These are phyloP conservation scores for Drosophila suzukii DNA, from an alignment of 1,140 invertebrate species.

Conservation along the genomic window DNA sequence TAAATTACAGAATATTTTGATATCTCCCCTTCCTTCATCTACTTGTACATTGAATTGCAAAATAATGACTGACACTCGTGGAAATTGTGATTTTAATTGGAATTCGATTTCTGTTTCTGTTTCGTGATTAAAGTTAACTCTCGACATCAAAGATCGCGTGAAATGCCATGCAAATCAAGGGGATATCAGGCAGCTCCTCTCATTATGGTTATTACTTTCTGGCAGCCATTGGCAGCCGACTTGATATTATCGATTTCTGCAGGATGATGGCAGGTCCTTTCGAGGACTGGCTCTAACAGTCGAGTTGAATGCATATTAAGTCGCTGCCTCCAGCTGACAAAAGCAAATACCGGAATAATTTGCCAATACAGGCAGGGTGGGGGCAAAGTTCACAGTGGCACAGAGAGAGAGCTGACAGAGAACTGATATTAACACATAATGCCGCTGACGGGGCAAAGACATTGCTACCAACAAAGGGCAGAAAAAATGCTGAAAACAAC, in stretches of 20 bases:
- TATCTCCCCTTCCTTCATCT: neutral
- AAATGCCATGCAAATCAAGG: slow-evolving; percentile 66
- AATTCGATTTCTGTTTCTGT: slow-evolving; percentile 54
- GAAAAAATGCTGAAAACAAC: slow-evolving; percentile 31
- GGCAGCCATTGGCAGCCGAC: slow-evolving; percentile 40
- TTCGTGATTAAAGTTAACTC: slow-evolving; percentile 68
- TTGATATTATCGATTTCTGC: slow-evolving; percentile 74
- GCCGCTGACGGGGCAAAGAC: slow-evolving; percentile 65
- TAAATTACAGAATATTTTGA: neutral
- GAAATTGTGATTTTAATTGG: slow-evolving; percentile 77
- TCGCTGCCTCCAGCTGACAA: slow-evolving; percentile 59
- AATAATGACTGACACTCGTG: slow-evolving; percentile 65
- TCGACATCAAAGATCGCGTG: slow-evolving; percentile 51
- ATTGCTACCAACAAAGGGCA: slow-evolving; percentile 5
- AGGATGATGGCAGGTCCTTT: slow-evolving; percentile 7
- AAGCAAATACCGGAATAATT: slow-evolving; percentile 79
- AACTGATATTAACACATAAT: slow-evolving; percentile 78
- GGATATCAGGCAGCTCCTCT: slow-evolving; percentile 5
- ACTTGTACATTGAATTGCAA: slow-evolving; percentile 15
- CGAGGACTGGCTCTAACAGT: slow-evolving; percentile 47
- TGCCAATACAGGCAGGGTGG: slow-evolving; percentile 56
- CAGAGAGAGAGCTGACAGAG: slow-evolving; percentile 43
- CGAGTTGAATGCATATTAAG: slow-evolving; percentile 72
- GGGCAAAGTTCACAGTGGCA: slow-evolving; percentile 31
- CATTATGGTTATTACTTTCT: slow-evolving; percentile 70